phyloP scores from a whole-genome alignment of 2,113 vertebrate species.

The Percina caprodes region DNA sequence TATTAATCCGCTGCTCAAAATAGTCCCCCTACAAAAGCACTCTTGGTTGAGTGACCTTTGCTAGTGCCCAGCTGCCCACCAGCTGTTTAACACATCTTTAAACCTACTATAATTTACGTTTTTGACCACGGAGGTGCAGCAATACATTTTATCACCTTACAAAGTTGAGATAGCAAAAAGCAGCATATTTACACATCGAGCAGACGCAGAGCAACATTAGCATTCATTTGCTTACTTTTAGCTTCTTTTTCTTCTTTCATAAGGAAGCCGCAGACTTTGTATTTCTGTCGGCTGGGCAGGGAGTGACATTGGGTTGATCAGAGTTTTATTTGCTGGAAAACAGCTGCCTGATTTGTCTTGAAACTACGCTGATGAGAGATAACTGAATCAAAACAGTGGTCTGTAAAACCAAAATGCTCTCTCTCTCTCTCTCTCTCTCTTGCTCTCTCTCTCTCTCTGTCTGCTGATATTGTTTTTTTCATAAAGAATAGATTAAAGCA shows the following conservation, averaged over 20 bases:
- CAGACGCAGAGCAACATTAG: background rate
- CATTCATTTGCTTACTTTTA: background rate
- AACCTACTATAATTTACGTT: background rate
- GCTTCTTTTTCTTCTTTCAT: background rate
- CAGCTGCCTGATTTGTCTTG: constrained; percentile 6
- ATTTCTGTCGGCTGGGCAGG: background rate
- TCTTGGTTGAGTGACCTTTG: background rate
- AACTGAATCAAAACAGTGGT: constrained; percentile 2
- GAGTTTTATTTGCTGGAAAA: background rate
- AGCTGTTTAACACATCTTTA: background rate
- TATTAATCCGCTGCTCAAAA: constrained; percentile 6
- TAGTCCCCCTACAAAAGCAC: background rate
- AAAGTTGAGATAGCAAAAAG: background rate
- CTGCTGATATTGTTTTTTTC: background rate
- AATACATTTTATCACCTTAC: background rate
- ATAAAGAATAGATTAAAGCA: background rate
- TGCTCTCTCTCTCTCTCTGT: no score
- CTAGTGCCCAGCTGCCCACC: background rate
- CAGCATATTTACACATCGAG: background rate
- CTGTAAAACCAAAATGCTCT: background rate
- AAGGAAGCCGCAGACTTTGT: constrained; percentile 2
- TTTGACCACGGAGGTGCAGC: background rate
- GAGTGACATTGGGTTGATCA: constrained; percentile 7
- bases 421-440: no score
- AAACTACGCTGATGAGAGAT: constrained; percentile 3